phyloP scores from a whole-genome alignment of 2,888 invertebrate species.

The Temnothorax unifasciatus region DNA sequence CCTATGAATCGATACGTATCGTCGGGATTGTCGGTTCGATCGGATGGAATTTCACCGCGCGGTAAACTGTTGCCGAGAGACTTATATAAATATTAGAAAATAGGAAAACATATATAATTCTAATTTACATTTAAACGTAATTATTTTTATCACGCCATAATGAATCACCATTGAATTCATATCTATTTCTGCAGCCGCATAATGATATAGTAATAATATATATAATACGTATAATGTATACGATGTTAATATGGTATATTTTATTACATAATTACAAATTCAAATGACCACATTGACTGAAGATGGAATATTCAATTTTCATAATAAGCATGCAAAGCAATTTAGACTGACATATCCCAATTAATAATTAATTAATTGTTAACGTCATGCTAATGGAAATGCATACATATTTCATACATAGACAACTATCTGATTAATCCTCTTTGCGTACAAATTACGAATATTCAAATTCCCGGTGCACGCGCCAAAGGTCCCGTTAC shows the following conservation, averaged over 20 bases:
- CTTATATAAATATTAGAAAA: slow-evolving; percentile 8
- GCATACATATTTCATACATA: neutral
- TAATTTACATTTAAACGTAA: neutral
- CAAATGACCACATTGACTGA: neutral
- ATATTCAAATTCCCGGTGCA: slow-evolving; percentile 19
- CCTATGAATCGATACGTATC: slow-evolving; percentile 31
- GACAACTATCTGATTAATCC: slow-evolving; percentile 10
- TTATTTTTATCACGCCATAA: neutral
- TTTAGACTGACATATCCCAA: slow-evolving; percentile 3
- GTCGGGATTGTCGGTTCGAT: slow-evolving; percentile 25
- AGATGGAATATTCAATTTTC: slow-evolving; percentile 12
- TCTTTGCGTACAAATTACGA: slow-evolving; percentile 23
- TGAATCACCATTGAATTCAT: neutral
- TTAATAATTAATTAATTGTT: slow-evolving; percentile 39
- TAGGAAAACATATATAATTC: neutral
- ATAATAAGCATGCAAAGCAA: slow-evolving; percentile 18
- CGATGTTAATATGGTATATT: neutral
- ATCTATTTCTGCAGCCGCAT: neutral
- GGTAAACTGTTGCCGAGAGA: neutral
- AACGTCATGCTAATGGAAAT: slow-evolving; percentile 25
- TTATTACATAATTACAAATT: slow-evolving; percentile 32
- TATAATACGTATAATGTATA: neutral
- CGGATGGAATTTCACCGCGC: slow-evolving; percentile 20
- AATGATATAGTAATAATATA: neutral
- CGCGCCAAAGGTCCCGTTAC: neutral